Base-by-base conservation (phyloP, 1,140 invertebrate species). In the Drosophila serrata region DNA sequence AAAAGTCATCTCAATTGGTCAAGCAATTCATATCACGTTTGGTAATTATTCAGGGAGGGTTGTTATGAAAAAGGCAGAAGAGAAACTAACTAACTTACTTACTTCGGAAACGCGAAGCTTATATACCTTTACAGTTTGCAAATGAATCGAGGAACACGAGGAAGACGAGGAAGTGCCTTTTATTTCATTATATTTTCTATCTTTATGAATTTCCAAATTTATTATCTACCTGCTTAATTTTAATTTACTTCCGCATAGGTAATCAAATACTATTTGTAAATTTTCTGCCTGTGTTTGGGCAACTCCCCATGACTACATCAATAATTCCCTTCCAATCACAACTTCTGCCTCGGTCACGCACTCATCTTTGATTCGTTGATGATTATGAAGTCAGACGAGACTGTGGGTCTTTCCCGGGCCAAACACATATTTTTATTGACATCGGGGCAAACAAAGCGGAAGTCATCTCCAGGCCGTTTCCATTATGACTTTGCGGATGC, bases 401-500 rank as follows among this genome's bases (percentile, higher is more conserved):
- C 33, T 22, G 19, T 22, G 51, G 12, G 43, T 7, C 49, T 49
- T 56, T 22, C 68, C 31, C 39, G 75, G 35, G 39, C 27, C 60
- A 24, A 24, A 55, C 73, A 68, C 74, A 76, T 77, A 77, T 68
- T 77, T 76, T 77, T 68, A 76, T 77, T 76, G 74, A 77, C 74
- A 77, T 76, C 55, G 42, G 24, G 39, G 73, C 74, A 76, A 76
- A 76, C 74, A 77, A 77, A 77, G 55, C 74, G 74, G 74, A 77
- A 77, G 74, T 76, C 56, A 77, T 57, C 49, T 58, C 15, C 64
- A 49, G 59, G 9, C 56, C 53, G 17, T 22, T 58, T 39, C 64
- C 61, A 67, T 69, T 69, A 69, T 65, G 46, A 58, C 45, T 65
- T 67, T 65, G 53, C 56, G 48, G 63, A 35, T 74, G 43, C 42